Base-by-base conservation (phyloP, 2,797 vertebrate species). In the Xenopus petersii region DNA sequence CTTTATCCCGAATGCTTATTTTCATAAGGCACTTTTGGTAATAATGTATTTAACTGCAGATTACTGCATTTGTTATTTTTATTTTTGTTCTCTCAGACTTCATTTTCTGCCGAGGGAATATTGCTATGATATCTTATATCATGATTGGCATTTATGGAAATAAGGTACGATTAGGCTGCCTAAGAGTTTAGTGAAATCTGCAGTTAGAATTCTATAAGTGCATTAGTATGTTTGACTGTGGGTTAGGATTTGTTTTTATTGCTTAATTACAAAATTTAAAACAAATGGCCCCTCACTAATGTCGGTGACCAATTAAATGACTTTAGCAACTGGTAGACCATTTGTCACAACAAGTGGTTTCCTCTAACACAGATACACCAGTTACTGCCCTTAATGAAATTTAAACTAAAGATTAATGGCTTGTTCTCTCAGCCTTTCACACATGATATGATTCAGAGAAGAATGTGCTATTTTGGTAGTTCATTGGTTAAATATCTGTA, bases 311-410 rank as follows among this genome's bases (percentile, higher is more conserved):
- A 75, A 79, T 82, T 85, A 87, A 89, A 88, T 84, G 87, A 86
- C 83, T 87, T 85, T 83, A 67, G 5, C 86, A 89, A 88, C 86
- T 86, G 85, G 85, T 84, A 82, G 82, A 81, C 82, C 83, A 87
- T 88, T 90, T 87, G 84, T 88, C 88, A 91, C 82, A 86, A 86
- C 86, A 89, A 90, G 83, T 84, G 77, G 80, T 10, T 64, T 82
- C 80, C 84, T 86, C 73, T 84, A 84, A 67, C 68, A 49, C 78
- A 82, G 81, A 83, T 83, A 84, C 85, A 85, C 81, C 81, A 84
- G 80, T 83, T 75, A 71, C 86, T 80, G 79, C 71, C 82, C 84
- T 84, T 87, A 69, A 69, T 73, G 71, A 78, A 87, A 84, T 85
- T 86, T 88, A 88, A 86, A 71, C 83, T 80, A 74, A 83, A 87